Evolutionary conservation across 2,888 invertebrate genomes (phyloP), one percentile per base, ranked within the genome.

Genomic region (Ochropleura plecta): DNA sequence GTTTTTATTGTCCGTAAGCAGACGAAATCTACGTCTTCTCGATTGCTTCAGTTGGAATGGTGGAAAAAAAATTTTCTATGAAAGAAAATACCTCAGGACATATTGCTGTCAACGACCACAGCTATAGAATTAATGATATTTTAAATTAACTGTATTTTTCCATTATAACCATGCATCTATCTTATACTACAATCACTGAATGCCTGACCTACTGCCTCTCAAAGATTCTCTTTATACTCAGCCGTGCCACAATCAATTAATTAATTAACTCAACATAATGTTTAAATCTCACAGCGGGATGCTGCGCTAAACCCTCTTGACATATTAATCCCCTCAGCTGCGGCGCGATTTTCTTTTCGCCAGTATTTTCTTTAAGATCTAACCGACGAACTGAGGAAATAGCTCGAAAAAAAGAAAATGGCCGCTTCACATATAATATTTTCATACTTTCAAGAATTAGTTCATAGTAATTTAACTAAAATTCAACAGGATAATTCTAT

Each of bases 291-390:
- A 46, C 63, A 51, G n/a, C 10, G 9, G 16, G 42, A 60, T 55
- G 48, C 55, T 30, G 42, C 46, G 20, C n/a, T 55, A 46, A 81
- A 44, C 20, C 53, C 55, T 53, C 73, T 20, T 30, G 49, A 57
- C 66, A 51, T 46, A 16, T 51, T 67, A 75, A 81, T 67, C 55
- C 40, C 16, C n/a, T 57, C 42, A 57, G 49, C 57, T 46, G 20
- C 6, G 66, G 14, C n/a, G 18, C 20, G n/a, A 51, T 42, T n/a
- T n/a, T n/a, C n/a, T n/a, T n/a, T n/a, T 7, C 3, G 10, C 5
- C 46, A 8, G 9, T 48, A 12, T 53, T 49, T 53, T 71, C 53
- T 59, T 53, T 64, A 16, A 14, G 14, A 51, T 12, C 10, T 55
- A 55, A 12, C 20, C n/a, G 42, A n/a, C 40, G 7, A 76, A 75